phyloP scores from a whole-genome alignment of 2,797 vertebrate genomes.

The Falco berigora region DNA sequence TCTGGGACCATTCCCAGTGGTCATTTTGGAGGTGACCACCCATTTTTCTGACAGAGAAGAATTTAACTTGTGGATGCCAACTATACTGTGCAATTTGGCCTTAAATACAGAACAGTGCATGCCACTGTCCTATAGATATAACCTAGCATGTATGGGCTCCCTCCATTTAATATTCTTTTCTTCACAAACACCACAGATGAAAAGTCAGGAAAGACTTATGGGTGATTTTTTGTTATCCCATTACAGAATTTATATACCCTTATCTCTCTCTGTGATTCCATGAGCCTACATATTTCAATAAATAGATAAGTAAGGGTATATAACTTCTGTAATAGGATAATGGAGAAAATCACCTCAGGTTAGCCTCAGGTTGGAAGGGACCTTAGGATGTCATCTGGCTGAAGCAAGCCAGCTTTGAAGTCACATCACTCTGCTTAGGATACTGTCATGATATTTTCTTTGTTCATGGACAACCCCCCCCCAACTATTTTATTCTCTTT shows the following conservation, averaged over 20 bases:
- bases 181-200: background rate
- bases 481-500: background rate
- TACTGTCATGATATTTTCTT: background rate
- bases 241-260: background rate
- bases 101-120: background rate
- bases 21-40: fast-evolving
- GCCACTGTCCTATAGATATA: fast-evolving
- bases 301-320: background rate
- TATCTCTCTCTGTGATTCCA: background rate
- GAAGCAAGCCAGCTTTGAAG: background rate
- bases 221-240: background rate
- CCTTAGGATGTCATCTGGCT: background rate
- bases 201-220: background rate
- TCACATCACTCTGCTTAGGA: background rate
- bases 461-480: background rate
- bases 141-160: background rate
- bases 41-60: background rate
- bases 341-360: background rate
- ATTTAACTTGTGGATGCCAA: background rate
- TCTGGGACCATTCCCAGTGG: background rate
- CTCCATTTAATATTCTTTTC: background rate
- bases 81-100: background rate
- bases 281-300: background rate
- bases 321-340: background rate
- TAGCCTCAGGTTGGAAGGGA: background rate